Evolutionary conservation across 2,113 vertebrate species (phyloP).

Genomic region (Anolis sagrei): DNA sequence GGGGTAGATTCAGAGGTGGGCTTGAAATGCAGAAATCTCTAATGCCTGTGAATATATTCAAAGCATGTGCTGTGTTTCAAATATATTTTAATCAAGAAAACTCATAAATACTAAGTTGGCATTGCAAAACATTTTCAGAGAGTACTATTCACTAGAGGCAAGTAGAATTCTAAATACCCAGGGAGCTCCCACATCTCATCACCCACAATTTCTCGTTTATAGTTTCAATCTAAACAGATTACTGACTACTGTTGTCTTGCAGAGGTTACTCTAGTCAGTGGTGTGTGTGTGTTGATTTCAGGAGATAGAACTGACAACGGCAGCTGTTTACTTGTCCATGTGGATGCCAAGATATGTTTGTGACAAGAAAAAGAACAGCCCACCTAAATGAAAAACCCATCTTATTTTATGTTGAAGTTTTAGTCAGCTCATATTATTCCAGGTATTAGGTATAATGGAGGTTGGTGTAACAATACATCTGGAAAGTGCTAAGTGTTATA

Average conservation of each 20-base stretch:
- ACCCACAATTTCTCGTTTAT: constrained; percentile 3
- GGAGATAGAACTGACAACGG: not conserved
- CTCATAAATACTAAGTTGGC: not conserved
- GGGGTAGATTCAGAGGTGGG: not conserved
- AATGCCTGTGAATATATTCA: not conserved
- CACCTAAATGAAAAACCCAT: not conserved
- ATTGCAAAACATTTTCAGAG: constrained; percentile 18
- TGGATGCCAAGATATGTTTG: not conserved
- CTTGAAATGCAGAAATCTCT: not conserved
- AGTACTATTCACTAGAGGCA: not conserved
- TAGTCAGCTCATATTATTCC: not conserved
- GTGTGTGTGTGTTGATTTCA: not conserved
- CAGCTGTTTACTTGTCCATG: not conserved
- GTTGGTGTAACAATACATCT: not conserved
- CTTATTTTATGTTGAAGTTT: too few species aligned
- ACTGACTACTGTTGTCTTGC: not conserved
- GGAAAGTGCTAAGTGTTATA: not conserved
- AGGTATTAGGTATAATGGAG: too few species aligned
- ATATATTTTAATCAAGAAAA: not conserved
- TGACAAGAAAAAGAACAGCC: not conserved
- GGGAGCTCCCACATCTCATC: not conserved
- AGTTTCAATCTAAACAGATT: not conserved
- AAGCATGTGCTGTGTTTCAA: not conserved
- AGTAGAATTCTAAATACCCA: constrained; percentile 5
- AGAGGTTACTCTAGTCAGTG: not conserved